Conservation (phyloP, 2,888 invertebrate species). For the Orgyia antiqua region DNA sequence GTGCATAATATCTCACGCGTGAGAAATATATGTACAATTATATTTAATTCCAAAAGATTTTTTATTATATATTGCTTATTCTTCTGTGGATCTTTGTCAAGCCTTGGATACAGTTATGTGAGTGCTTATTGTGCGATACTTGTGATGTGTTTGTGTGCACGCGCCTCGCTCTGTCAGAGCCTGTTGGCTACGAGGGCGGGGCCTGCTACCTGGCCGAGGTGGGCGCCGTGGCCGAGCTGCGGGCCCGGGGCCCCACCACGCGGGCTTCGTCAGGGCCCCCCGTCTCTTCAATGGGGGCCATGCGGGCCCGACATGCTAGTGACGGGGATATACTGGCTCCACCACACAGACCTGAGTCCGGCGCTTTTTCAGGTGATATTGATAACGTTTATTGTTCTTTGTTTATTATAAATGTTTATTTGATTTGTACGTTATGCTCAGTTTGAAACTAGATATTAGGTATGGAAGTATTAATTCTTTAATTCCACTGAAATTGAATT, state of each 20-base stretch:
- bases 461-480: no score
- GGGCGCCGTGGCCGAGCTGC: slow-evolving; percentile 17
- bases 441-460: not conserved
- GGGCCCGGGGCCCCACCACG: slow-evolving; percentile 8
- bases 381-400: no score
- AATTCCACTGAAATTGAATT: no score
- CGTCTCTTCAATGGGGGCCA: slow-evolving; percentile 4
- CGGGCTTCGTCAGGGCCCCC: not conserved
- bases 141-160: slow-evolving; percentile 14
- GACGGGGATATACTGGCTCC: slow-evolving; percentile 66
- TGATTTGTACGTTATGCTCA: not conserved
- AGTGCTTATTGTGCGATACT: slow-evolving; percentile 13
- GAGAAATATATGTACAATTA: no score
- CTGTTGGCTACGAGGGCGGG: slow-evolving; percentile 54
- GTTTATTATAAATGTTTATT: no score
- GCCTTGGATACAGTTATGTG: no score
- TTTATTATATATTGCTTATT: no score
- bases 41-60: no score
- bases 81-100: no score
- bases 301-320: slow-evolving; percentile 54
- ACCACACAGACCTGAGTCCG: slow-evolving; percentile 56
- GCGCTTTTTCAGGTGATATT: slow-evolving; percentile 60
- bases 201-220: slow-evolving; percentile 46
- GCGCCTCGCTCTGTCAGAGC: slow-evolving; percentile 37
- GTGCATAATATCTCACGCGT: no score